Evolutionary conservation across 2,113 vertebrate genomes (phyloP).

Genomic region (Condylura cristata): DNA sequence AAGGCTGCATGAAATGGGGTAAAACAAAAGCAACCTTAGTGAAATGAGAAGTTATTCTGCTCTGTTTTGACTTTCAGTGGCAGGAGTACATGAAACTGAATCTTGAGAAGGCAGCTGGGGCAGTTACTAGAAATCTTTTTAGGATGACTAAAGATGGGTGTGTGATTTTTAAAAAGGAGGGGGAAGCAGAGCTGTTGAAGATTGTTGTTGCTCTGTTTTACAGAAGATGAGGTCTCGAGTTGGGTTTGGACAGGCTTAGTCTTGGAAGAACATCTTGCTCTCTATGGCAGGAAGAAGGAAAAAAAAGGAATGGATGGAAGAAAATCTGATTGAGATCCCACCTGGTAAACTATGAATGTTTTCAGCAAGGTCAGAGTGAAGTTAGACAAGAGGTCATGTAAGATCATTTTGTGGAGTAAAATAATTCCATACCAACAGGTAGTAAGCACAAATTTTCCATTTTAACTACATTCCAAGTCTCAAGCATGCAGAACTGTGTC

Average conservation of each 20-base stretch:
- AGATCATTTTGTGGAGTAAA: neutral
- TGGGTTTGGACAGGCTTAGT: neutral
- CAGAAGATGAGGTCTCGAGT: constrained; percentile 38
- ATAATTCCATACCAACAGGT: constrained; percentile 7
- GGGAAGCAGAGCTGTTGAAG: neutral
- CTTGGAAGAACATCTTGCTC: neutral
- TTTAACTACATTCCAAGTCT: constrained; percentile 34
- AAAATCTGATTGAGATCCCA: neutral
- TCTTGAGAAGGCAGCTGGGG: neutral
- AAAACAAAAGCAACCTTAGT: neutral
- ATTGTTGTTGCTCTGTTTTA: neutral
- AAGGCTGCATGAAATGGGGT: neutral
- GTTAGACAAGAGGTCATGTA: neutral
- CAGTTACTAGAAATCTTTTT: neutral
- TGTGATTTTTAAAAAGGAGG: constrained; percentile 4
- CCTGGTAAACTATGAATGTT: neutral
- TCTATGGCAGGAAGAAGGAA: constrained; percentile 16
- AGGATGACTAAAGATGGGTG: neutral
- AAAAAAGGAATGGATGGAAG: constrained; percentile 5
- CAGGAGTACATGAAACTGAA: neutral
- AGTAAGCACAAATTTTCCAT: constrained; percentile 4
- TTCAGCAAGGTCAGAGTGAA: neutral
- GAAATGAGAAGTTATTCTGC: neutral
- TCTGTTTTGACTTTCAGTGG: neutral
- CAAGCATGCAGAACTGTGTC: constrained; percentile 23